phyloP scores from a whole-genome alignment of 2,888 invertebrate species.

The Malacosoma neustria region DNA sequence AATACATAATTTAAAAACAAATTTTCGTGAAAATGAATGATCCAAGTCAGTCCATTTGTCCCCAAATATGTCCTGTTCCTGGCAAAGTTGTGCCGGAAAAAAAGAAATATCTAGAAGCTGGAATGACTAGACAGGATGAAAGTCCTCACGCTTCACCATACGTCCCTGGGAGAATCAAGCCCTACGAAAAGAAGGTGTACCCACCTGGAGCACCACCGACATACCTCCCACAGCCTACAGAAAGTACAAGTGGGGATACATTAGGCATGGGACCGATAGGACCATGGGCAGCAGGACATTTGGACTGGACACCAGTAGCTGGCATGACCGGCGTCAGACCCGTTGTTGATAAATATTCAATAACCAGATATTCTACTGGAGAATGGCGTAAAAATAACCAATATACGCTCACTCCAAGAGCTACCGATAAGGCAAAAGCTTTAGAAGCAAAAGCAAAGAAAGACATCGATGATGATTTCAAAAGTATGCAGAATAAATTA shows the following conservation, averaged over 20 bases:
- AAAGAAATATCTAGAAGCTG: constrained; percentile 22
- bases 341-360: constrained; percentile 85
- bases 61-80: constrained; percentile 38
- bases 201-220: constrained; percentile 48
- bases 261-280: constrained; percentile 64
- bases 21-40: constrained; percentile 33
- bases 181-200: constrained; percentile 38
- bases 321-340: constrained; percentile 84
- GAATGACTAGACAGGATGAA: constrained; percentile 11
- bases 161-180: constrained; percentile 43
- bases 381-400: constrained; percentile 81
- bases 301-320: constrained; percentile 82
- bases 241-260: constrained; percentile 56
- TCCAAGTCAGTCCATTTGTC: constrained; percentile 30
- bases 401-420: constrained; percentile 53
- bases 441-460: constrained; percentile 32
- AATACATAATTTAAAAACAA: constrained; percentile 15
- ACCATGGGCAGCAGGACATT: constrained; percentile 85
- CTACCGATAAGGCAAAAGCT: constrained; percentile 41
- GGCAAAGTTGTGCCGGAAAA: neutral
- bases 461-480: constrained; percentile 71
- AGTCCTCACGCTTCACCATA: constrained; percentile 32
- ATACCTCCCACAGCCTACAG: constrained; percentile 56
- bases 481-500: constrained; percentile 66
- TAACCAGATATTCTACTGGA: constrained; percentile 81